Percentiles rank a stretch among this genome's conserved stretches.
phyloP scores from a whole-genome alignment of 1,140 invertebrate species.

The Arctopsyche grandis region DNA sequence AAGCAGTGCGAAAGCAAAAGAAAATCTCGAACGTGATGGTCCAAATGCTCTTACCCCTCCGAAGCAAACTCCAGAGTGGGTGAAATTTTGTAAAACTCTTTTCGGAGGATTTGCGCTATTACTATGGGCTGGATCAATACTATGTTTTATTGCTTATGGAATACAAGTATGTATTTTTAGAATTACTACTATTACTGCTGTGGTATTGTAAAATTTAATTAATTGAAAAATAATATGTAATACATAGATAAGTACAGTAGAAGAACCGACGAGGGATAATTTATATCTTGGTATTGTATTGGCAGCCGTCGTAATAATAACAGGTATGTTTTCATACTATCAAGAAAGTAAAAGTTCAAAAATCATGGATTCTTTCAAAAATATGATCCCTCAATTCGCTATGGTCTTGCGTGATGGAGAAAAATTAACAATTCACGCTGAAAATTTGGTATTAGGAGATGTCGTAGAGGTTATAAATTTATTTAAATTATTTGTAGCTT shows the following conservation, averaged over 20 bases:
- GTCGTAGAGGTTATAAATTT: slow-evolving; percentile 78
- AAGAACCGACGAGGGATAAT: slow-evolving; percentile 92
- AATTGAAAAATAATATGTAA: not conserved
- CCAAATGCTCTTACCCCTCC: slow-evolving; percentile 95
- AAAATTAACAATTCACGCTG: slow-evolving; percentile 88
- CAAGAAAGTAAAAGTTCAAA: slow-evolving; percentile 97
- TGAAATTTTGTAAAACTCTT: slow-evolving; percentile 98
- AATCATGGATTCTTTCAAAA: slow-evolving; percentile 97
- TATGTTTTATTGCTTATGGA: slow-evolving; percentile 96
- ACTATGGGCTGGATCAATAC: slow-evolving; percentile 96
- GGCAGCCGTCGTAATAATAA: slow-evolving; percentile 94
- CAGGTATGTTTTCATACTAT: slow-evolving; percentile 97
- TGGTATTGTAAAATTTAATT: not conserved
- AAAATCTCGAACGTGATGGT: slow-evolving; percentile 92
- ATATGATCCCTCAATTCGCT: slow-evolving; percentile 96
- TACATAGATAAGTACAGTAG: slow-evolving; percentile 83
- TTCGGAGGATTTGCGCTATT: slow-evolving; percentile 97
- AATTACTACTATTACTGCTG: not conserved
- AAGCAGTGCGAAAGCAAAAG: slow-evolving; percentile 92
- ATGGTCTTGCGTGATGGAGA: slow-evolving; percentile 94
- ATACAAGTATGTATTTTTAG: slow-evolving; percentile 78
- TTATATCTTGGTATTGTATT: slow-evolving; percentile 95
- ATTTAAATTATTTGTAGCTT: not conserved
- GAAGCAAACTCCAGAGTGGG: slow-evolving; percentile 96
- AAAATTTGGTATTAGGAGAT: slow-evolving; percentile 92